Conservation (phyloP, 1,140 invertebrate genomes). For the Trichonephila inaurata region DNA sequence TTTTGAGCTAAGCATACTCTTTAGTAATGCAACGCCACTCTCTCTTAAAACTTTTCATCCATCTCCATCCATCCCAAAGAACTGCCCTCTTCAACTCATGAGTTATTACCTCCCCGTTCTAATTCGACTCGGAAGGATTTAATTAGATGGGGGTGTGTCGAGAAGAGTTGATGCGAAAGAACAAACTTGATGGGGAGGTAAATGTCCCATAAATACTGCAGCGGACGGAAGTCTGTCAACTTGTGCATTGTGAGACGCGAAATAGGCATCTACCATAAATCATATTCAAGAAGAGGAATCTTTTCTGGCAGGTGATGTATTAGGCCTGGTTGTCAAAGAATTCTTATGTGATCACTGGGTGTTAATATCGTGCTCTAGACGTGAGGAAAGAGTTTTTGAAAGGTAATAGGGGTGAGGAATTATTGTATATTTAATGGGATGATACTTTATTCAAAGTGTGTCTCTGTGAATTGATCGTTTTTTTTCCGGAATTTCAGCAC, state of each 20-base stretch:
- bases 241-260: not conserved
- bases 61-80: not conserved
- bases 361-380: too few relatives aligned
- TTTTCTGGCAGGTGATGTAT: not conserved
- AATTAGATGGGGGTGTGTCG: conserved; percentile 35
- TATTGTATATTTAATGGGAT: too few relatives aligned
- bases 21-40: too few relatives aligned
- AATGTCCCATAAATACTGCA: conserved; percentile 21
- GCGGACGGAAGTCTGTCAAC: not conserved
- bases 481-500: too few relatives aligned
- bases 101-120: conserved; percentile 28
- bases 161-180: not conserved
- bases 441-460: too few relatives aligned
- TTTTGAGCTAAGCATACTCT: too few relatives aligned
- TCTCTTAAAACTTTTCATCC: too few relatives aligned
- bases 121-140: conserved; percentile 38
- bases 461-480: too few relatives aligned
- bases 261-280: not conserved
- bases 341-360: not conserved
- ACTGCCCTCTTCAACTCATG: not conserved
- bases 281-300: not conserved
- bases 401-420: too few relatives aligned
- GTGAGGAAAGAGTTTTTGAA: too few relatives aligned
- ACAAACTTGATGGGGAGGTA: not conserved
- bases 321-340: not conserved